These are phyloP conservation scores for Drosophila lutescens DNA, from an alignment of 2,888 invertebrate species.

Conservation along the genomic window DNA sequence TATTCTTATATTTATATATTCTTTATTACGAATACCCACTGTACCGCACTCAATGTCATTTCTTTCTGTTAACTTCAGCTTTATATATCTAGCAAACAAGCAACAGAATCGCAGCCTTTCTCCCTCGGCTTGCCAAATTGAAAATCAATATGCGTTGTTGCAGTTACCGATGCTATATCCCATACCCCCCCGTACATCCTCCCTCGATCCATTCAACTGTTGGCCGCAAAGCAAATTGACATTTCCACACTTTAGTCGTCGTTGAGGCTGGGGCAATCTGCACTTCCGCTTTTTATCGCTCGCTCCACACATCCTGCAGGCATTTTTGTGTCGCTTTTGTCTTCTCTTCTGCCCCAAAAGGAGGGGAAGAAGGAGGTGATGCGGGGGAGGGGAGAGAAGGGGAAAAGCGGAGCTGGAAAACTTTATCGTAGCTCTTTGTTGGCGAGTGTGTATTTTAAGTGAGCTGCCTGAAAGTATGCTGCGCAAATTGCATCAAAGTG, in stretches of 20 bases:
- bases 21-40: neutral
- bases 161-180: conserved; percentile 42
- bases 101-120: conserved; percentile 10
- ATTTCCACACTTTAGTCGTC: conserved; percentile 70
- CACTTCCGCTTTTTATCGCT: conserved; percentile 66
- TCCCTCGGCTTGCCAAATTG: conserved; percentile 63
- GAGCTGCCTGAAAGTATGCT: conserved; percentile 55
- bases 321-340: conserved; percentile 64
- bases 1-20: neutral
- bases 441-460: conserved; percentile 47
- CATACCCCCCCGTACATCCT: neutral
- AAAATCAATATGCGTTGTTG: conserved; percentile 76
- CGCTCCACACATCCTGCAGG: conserved; percentile 42
- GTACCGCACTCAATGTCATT: conserved; percentile 18
- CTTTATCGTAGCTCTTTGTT: conserved; percentile 67
- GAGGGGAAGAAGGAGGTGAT: conserved; percentile 23
- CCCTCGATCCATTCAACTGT: conserved; percentile 4
- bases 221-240: conserved; percentile 63
- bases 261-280: conserved; percentile 61
- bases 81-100: conserved; percentile 29
- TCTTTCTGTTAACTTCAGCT: conserved; percentile 20
- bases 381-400: too few species aligned
- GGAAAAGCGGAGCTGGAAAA: conserved; percentile 38
- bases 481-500: conserved; percentile 50
- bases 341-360: conserved; percentile 30